Evolutionary conservation across 1,140 invertebrate genomes (phyloP).

Genomic region (Conus ventricosus): DNA sequence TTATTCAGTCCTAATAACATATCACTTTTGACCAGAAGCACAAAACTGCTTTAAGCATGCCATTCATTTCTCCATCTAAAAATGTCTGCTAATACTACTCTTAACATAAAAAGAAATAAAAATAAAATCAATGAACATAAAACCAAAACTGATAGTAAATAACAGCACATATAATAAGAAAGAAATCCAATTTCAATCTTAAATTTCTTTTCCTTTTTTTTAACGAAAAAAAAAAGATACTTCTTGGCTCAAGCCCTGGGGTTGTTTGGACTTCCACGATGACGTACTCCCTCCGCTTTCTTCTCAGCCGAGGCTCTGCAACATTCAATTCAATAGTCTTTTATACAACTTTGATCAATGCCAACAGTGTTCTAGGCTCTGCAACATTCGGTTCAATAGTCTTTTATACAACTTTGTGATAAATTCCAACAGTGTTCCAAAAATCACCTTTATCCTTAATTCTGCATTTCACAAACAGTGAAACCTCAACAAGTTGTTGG

Average conservation of each 20-base stretch:
- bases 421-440: no score
- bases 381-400: neutral
- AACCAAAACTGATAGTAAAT: neutral
- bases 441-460: no score
- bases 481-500: no score
- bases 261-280: constrained; percentile 32
- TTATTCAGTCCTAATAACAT: no score
- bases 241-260: neutral
- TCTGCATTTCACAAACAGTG: no score
- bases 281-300: constrained; percentile 29
- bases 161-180: neutral
- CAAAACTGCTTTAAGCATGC: no score
- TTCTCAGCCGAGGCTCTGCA: constrained; percentile 34
- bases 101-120: neutral
- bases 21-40: no score
- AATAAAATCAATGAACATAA: neutral
- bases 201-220: neutral
- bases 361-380: constrained; percentile 1
- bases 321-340: neutral
- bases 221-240: neutral
- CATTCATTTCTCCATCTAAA: neutral
- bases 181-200: neutral
- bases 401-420: no score
- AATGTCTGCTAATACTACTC: neutral
- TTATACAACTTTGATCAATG: no score